Evolutionary conservation across 2,888 invertebrate species (phyloP).

Genomic region (Cephus spinipes): DNA sequence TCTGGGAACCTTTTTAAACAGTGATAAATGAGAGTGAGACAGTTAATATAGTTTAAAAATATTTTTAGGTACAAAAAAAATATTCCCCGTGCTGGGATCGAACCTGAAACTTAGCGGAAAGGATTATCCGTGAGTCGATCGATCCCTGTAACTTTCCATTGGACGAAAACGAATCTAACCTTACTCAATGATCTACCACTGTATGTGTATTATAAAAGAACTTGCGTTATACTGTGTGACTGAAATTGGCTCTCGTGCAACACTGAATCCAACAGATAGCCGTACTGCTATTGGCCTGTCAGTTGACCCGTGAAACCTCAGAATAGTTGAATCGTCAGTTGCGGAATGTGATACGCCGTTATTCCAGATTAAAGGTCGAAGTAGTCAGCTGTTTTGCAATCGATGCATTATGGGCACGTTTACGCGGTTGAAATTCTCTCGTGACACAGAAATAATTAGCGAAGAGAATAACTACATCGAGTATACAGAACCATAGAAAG

Average conservation of each 20-base stretch:
- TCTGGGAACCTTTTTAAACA: neutral
- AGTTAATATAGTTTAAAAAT: no score
- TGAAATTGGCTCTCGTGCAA: neutral
- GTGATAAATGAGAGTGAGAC: neutral
- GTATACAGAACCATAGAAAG: neutral
- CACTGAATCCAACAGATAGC: neutral
- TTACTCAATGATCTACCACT: neutral
- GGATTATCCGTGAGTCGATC: neutral
- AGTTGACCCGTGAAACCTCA: constrained; percentile 40
- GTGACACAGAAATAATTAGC: neutral
- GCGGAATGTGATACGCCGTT: constrained; percentile 28
- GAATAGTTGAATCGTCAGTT: constrained; percentile 37
- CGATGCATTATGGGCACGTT: neutral
- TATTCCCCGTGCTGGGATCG: neutral
- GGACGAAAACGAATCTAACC: neutral
- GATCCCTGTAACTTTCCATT: neutral
- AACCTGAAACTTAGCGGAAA: neutral
- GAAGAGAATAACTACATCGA: neutral
- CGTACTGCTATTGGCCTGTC: constrained; percentile 26
- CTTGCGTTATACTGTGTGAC: neutral
- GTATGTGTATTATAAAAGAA: neutral
- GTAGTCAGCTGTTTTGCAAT: neutral
- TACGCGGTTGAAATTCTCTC: neutral
- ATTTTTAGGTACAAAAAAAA: neutral
- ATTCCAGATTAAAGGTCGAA: constrained; percentile 27